phyloP scores from a whole-genome alignment of 2,888 invertebrate genomes.

The Drosophila monieri region DNA sequence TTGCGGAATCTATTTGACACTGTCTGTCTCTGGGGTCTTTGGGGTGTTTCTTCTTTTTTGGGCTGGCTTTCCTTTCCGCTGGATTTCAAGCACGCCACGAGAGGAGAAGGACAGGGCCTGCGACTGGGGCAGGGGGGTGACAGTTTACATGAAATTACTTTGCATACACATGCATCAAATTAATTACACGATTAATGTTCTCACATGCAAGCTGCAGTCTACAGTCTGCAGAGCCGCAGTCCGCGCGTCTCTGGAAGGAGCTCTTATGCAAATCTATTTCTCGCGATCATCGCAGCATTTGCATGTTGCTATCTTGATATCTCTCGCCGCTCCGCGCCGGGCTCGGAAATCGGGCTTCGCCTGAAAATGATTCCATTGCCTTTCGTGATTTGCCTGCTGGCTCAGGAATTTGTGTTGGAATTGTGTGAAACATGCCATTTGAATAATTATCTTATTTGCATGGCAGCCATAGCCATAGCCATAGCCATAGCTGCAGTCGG shows the following conservation, averaged over 20 bases:
- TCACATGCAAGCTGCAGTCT: slow-evolving; percentile 64
- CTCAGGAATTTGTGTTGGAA: slow-evolving; percentile 74
- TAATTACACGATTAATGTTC: slow-evolving; percentile 84
- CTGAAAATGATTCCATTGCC: slow-evolving; percentile 78
- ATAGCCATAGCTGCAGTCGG: slow-evolving; percentile 29
- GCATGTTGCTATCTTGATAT: slow-evolving; percentile 78
- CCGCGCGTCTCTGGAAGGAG: slow-evolving; percentile 9
- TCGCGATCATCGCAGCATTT: slow-evolving; percentile 76
- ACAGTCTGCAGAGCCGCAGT: slow-evolving; percentile 2
- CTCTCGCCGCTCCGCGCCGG: slow-evolving; percentile 38
- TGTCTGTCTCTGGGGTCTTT: slow-evolving; percentile 42
- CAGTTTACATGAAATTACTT: slow-evolving; percentile 83
- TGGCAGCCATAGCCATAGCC: slow-evolving; percentile 51
- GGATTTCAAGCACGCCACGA: slow-evolving; percentile 57
- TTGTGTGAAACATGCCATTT: slow-evolving; percentile 83
- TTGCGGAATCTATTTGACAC: slow-evolving; percentile 77
- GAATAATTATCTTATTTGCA: slow-evolving; percentile 83
- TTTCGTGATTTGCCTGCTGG: slow-evolving; percentile 64
- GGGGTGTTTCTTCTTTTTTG: slow-evolving; percentile 27
- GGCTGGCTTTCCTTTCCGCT: slow-evolving; percentile 50
- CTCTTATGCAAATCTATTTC: slow-evolving; percentile 76
- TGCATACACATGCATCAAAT: slow-evolving; percentile 84
- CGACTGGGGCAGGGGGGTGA: slow-evolving; percentile 55
- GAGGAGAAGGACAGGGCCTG: neutral
- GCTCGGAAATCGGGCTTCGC: slow-evolving; percentile 44